Evolutionary conservation across 92 coral and sea anemone genomes (phyloP).

Genomic region (Ricordea florida): DNA sequence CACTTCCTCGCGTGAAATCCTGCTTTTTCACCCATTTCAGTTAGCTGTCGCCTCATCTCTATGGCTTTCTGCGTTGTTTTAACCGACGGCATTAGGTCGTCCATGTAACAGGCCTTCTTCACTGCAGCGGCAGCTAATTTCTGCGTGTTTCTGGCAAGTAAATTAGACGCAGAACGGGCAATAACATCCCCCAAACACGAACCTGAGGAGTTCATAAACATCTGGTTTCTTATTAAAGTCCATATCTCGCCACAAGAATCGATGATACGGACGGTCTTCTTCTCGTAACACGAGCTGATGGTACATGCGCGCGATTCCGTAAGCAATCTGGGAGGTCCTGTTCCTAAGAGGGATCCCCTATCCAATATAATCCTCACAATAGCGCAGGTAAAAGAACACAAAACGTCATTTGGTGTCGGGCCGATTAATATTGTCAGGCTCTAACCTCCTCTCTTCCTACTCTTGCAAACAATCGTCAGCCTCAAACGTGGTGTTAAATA

Average conservation of each 20-base stretch:
- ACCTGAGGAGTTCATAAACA: too few relatives aligned
- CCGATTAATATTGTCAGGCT: too few relatives aligned
- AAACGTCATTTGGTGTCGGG: too few relatives aligned
- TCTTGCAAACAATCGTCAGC: too few relatives aligned
- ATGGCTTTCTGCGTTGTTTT: conserved; percentile 1
- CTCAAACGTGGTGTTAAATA: too few relatives aligned
- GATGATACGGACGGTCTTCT: conserved; percentile 33
- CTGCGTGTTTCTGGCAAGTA: neutral
- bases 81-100: conserved; percentile 14
- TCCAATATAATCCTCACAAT: too few relatives aligned
- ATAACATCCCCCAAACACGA: too few relatives aligned
- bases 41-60: conserved; percentile 24
- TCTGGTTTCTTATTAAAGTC: conserved; percentile 18
- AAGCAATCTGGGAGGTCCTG: too few relatives aligned
- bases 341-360: too few relatives aligned
- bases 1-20: conserved; percentile 6
- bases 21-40: conserved; percentile 24
- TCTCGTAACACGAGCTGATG: conserved; percentile 3
- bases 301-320: too few relatives aligned
- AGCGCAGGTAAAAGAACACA: too few relatives aligned
- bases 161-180: conserved; percentile 12
- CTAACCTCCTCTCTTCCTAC: too few relatives aligned
- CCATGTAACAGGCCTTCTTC: conserved; percentile 9
- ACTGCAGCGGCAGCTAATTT: conserved; percentile 10
- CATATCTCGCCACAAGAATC: conserved; percentile 38